Evolutionary conservation across 2,888 invertebrate species (phyloP), one percentile per base, ranked within the genome.

Genomic region (Conchocele bisecta): DNA sequence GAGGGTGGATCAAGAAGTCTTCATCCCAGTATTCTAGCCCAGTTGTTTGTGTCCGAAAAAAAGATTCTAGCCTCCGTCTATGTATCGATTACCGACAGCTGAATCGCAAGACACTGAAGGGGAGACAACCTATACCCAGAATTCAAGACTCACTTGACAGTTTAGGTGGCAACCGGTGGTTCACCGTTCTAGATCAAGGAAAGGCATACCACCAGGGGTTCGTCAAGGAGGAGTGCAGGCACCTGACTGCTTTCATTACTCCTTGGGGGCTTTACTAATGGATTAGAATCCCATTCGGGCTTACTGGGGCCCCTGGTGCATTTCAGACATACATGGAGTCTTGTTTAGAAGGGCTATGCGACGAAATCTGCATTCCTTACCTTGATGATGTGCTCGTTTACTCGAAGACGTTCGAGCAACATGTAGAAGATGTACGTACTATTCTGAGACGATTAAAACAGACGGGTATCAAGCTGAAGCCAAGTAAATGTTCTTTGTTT

Each of bases 161-260:
- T 24, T 46, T 75, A n/a, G 57, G 60, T 4, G 78, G 73, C 0
- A 78, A 58, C 22, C 9, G 24, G 20, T 75, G 67, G 73, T 75
- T 78, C 31, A 54, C 70, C 0, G 15, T 75, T 6, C 42, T 80
- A 24, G 73, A 80, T 41, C 72, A 80, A 22, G 61, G 75, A 5
- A 75, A 75, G 31, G 74, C 74, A 2, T 75, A 80, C 22, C 77
- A 77, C 46, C 74, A 80, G 42, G 74, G 77, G 1, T 69, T 80
- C 22, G 44, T 80, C 9, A 41, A 41, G 9, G 61, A 66, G 37
- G 61, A 66, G 13, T 63, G 64, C 28, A n/a, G 54, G 29, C 63
- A 37, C 0, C 60, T 35, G 15, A 80, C 80, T 6, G 48, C 37
- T 15, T 42, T 44, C 37, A 9, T 58, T 13, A 65, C 57, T 0